A percentile compares a stretch with the other conserved stretches of the same genome.
phyloP scores from a whole-genome alignment of 2,113 vertebrate genomes.

The Delphinus delphis region DNA sequence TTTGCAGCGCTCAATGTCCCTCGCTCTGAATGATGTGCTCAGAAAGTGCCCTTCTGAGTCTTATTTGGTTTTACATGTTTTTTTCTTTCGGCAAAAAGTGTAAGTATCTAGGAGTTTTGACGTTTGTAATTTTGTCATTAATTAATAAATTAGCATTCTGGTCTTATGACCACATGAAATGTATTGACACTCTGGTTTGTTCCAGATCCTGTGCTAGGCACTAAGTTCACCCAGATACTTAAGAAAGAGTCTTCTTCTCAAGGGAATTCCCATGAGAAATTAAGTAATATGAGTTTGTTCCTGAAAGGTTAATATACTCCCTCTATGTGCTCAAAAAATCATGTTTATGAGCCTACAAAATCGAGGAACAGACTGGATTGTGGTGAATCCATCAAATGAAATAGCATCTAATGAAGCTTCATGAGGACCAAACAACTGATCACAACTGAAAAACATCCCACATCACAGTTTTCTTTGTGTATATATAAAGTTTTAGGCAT shows the following conservation, averaged over 20 bases:
- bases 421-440: not conserved
- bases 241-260: not conserved
- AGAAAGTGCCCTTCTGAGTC: not conserved
- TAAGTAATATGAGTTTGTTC: constrained; percentile 46
- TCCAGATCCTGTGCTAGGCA: not conserved
- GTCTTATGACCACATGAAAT: not conserved
- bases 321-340: not conserved
- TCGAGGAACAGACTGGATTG: not conserved
- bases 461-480: not conserved
- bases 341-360: not conserved
- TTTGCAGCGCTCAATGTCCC: not conserved
- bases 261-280: not conserved
- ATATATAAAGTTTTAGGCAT: not conserved
- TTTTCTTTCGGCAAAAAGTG: not conserved
- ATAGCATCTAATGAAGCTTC: constrained; percentile 8
- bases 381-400: not conserved
- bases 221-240: not conserved
- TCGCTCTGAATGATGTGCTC: not conserved
- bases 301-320: constrained; percentile 20
- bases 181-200: not conserved
- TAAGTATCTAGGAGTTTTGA: not conserved
- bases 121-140: not conserved
- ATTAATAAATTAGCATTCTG: not conserved
- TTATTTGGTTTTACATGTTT: not conserved
- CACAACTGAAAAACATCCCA: not conserved